A percentile compares a stretch with the other conserved stretches of the same genome.
Conservation (phyloP, 1,140 invertebrate genomes). For the Argopecten irradians region DNA sequence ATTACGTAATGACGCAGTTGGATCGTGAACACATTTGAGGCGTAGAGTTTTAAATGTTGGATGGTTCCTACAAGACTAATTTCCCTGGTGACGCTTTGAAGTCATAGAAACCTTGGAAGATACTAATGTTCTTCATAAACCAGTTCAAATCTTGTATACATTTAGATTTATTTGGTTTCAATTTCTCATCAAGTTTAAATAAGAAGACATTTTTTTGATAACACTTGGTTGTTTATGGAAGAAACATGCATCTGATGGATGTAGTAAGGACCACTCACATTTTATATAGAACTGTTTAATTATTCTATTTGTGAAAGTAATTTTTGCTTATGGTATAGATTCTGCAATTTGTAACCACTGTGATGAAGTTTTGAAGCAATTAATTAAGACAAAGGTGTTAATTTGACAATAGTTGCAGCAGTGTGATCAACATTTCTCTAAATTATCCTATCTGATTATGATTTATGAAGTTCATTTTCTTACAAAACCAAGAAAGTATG, state of each 20-base stretch:
- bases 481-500: no score
- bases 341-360: no score
- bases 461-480: no score
- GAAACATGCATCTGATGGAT: not conserved
- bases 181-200: not conserved
- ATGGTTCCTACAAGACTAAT: not conserved
- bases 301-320: no score
- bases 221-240: not conserved
- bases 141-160: not conserved
- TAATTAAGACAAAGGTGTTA: no score
- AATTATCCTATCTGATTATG: no score
- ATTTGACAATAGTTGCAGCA: no score
- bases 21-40: not conserved
- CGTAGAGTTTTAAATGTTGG: not conserved
- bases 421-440: no score
- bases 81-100: not conserved
- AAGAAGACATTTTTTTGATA: not conserved
- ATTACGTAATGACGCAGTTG: not conserved
- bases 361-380: no score
- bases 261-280: no score
- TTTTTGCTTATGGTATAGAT: no score
- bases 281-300: no score
- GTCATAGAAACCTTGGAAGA: not conserved
- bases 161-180: not conserved
- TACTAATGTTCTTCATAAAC: not conserved